Evolutionary conservation across 2,888 invertebrate species (phyloP).

Genomic region (Chrysotoxum bicinctum): DNA sequence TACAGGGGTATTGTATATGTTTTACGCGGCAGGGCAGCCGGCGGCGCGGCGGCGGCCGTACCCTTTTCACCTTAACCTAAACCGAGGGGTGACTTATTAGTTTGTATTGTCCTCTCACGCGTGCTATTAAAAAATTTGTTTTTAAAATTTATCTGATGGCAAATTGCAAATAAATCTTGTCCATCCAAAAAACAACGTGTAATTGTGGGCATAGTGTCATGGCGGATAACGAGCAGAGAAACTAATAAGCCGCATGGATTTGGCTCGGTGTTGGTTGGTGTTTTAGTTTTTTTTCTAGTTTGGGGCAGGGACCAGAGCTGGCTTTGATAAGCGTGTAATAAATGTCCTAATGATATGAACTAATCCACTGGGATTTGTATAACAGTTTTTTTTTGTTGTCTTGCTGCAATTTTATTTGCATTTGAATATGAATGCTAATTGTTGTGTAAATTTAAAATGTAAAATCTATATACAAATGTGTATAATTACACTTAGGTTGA

Average conservation of each 20-base stretch:
- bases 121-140: slow-evolving; percentile 34
- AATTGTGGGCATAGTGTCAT: slow-evolving; percentile 31
- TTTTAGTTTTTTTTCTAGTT: neutral
- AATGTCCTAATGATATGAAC: slow-evolving; percentile 55
- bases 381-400: neutral
- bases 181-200: slow-evolving; percentile 30
- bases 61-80: neutral
- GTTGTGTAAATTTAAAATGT: slow-evolving; percentile 49
- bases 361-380: slow-evolving; percentile 51
- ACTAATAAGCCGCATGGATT: slow-evolving; percentile 42
- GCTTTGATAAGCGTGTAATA: slow-evolving; percentile 55
- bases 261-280: neutral
- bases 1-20: neutral
- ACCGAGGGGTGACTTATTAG: slow-evolving; percentile 33
- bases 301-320: neutral
- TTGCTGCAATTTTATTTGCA: slow-evolving; percentile 31
- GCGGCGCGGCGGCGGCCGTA: neutral
- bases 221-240: slow-evolving; percentile 44
- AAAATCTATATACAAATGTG: slow-evolving; percentile 35
- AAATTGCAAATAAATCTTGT: slow-evolving; percentile 58
- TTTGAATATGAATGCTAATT: slow-evolving; percentile 48
- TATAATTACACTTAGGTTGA: slow-evolving; percentile 31
- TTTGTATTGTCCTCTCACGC: slow-evolving; percentile 19
- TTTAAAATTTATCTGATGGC: slow-evolving; percentile 46
- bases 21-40: neutral